Conservation (phyloP, 2,113 vertebrate species). For the Okapia johnstoni region DNA sequence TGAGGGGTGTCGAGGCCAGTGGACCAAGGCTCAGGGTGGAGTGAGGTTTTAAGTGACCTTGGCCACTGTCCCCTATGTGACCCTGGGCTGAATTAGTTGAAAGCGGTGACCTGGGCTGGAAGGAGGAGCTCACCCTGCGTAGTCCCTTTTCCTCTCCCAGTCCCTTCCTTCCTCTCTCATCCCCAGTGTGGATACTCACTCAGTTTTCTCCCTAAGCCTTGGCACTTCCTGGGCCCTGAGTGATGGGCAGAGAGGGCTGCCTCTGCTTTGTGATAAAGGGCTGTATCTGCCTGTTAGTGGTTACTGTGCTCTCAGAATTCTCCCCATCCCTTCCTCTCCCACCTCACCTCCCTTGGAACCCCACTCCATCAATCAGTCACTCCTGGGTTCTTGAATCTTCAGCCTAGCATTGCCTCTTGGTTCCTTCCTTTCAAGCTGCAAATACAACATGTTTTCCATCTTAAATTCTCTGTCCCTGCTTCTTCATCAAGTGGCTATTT, state of each 20-base stretch:
- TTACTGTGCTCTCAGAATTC: not conserved
- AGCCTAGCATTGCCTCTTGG: not conserved
- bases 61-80: not conserved
- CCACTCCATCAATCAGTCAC: not conserved
- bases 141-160: not conserved
- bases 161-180: not conserved
- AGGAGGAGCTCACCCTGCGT: not conserved
- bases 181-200: not conserved
- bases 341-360: not conserved
- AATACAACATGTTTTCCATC: not conserved
- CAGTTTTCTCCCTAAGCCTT: not conserved
- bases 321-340: not conserved
- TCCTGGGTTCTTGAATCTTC: not conserved
- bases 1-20: not conserved
- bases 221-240: not conserved
- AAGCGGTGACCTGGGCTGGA: not conserved
- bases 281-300: not conserved
- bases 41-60: not conserved
- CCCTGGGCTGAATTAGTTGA: not conserved
- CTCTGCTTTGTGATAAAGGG: not conserved
- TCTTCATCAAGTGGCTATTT: not conserved
- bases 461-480: not conserved
- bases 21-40: not conserved
- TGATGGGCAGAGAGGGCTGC: not conserved
- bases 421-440: constrained; percentile 20